Conservation (phyloP, 1,140 invertebrate species). For the Danaus melanippus region DNA sequence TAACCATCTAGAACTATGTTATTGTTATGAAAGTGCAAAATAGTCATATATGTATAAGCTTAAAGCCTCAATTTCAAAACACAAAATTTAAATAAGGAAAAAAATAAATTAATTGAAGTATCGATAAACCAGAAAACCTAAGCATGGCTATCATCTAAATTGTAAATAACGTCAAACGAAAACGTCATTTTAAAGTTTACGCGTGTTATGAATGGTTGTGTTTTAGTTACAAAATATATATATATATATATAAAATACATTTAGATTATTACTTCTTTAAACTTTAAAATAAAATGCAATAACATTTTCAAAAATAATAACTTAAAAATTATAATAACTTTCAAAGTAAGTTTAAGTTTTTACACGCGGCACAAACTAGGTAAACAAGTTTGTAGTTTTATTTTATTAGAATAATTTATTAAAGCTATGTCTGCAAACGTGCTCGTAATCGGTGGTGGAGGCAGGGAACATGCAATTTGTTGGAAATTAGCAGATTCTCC, state of each 20-base stretch:
- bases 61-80: too few relatives aligned
- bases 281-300: conserved; percentile 4
- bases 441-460: conserved; percentile 92
- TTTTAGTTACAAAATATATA: conserved; percentile 6
- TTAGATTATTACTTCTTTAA: too few relatives aligned
- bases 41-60: too few relatives aligned
- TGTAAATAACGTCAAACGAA: conserved; percentile 22
- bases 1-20: too few relatives aligned
- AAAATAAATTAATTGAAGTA: too few relatives aligned
- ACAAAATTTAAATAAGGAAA: too few relatives aligned
- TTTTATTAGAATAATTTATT: conserved; percentile 10
- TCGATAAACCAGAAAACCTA: too few relatives aligned
- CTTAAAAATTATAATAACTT: conserved; percentile 1
- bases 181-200: conserved; percentile 53
- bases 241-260: neutral
- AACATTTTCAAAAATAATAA: neutral
- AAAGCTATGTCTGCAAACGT: conserved; percentile 72
- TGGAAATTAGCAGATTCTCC: conserved; percentile 92
- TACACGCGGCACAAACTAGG: conserved; percentile 13
- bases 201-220: conserved; percentile 30
- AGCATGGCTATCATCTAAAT: too few relatives aligned
- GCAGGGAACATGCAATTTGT: conserved; percentile 94
- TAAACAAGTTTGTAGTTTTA: conserved; percentile 24
- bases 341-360: conserved; percentile 1
- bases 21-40: too few relatives aligned